Conservation (phyloP, 2,888 invertebrate species). For the Creontiades dilutus region DNA sequence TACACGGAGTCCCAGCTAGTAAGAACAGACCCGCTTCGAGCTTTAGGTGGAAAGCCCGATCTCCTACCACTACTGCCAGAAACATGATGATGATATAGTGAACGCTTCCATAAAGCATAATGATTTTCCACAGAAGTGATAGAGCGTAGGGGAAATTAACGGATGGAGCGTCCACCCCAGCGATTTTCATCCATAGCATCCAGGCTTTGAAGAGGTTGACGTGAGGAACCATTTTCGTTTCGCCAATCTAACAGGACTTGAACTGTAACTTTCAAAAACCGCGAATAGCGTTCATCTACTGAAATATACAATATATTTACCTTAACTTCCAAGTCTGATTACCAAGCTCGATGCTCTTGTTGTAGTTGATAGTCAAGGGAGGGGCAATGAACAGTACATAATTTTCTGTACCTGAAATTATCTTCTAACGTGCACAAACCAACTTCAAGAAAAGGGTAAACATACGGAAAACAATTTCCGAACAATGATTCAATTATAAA, state of each 20-base stretch:
- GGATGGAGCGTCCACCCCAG: background rate
- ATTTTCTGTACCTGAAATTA: no score
- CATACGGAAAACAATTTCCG: background rate
- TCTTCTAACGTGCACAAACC: background rate
- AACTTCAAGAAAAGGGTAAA: background rate
- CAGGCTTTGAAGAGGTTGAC: slow-evolving; percentile 8
- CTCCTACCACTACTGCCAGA: slow-evolving; percentile 3
- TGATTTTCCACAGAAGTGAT: background rate
- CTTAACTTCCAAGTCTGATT: no score
- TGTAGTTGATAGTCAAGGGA: no score
- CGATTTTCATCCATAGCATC: slow-evolving; percentile 27
- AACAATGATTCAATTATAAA: slow-evolving; percentile 2
- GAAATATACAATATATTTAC: no score
- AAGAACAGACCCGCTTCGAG: slow-evolving; percentile 47
- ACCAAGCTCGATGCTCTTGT: no score
- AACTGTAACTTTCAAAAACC: no score
- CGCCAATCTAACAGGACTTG: background rate
- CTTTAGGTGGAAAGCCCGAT: background rate
- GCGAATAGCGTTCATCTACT: no score
- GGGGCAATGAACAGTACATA: no score
- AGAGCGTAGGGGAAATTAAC: background rate
- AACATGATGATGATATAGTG: background rate
- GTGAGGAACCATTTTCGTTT: background rate
- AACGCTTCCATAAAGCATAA: slow-evolving; percentile 17
- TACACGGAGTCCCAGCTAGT: slow-evolving; percentile 12